Evolutionary conservation across 2,888 invertebrate genomes (phyloP).

Genomic region (Chaitophorus viminalis): DNA sequence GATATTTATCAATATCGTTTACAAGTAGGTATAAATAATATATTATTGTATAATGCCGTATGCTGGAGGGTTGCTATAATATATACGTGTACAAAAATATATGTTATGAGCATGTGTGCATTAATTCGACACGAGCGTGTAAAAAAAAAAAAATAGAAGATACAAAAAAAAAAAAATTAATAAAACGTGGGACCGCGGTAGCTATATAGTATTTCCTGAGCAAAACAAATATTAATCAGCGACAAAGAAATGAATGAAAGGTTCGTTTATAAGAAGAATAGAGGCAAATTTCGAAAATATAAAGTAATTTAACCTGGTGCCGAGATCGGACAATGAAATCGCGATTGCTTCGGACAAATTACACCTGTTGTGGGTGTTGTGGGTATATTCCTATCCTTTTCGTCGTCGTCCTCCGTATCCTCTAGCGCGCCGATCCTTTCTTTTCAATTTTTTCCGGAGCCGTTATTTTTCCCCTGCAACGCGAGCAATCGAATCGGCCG

Average conservation of each 20-base stretch:
- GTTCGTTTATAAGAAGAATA: slow-evolving; percentile 58
- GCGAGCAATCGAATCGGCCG: slow-evolving; percentile 41
- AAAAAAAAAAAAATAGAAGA: neutral
- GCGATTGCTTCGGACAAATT: slow-evolving; percentile 60
- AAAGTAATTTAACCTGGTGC: slow-evolving; percentile 57
- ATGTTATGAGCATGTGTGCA: neutral
- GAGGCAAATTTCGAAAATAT: slow-evolving; percentile 56
- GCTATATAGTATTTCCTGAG: slow-evolving; percentile 5
- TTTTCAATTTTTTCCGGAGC: slow-evolving; percentile 48
- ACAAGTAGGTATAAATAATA: neutral
- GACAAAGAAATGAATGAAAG: slow-evolving; percentile 42
- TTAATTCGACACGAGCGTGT: slow-evolving; percentile 18
- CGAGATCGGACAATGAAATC: slow-evolving; percentile 60
- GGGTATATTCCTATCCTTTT: slow-evolving; percentile 37
- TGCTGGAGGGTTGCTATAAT: neutral
- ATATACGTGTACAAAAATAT: neutral
- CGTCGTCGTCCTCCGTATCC: slow-evolving; percentile 6
- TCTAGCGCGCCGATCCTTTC: neutral
- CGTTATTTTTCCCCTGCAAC: slow-evolving; percentile 49
- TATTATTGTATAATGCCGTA: neutral
- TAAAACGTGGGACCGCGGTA: slow-evolving; percentile 32
- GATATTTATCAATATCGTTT: neutral
- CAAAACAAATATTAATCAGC: slow-evolving; percentile 62
- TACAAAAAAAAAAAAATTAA: neutral
- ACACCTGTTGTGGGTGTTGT: slow-evolving; percentile 53